Evolutionary conservation across 2,113 vertebrate species (phyloP), one percentile per base, ranked within the genome.

Genomic region (Regulus satrapa): DNA sequence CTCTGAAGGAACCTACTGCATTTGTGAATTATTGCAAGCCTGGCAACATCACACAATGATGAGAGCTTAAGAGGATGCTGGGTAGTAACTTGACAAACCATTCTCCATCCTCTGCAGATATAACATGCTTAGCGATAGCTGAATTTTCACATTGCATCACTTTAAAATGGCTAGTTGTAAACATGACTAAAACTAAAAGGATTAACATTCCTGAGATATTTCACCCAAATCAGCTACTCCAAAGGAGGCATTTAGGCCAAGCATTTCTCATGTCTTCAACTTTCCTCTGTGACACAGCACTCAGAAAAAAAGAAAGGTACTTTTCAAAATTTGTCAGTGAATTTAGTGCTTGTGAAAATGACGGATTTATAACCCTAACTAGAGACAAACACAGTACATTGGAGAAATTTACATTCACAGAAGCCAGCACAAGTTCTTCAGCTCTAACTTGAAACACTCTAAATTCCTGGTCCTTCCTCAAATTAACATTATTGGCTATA

Each of bases 151-250:
- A 52, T 89, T 77, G 48, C 54, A 83, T 38, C 72, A 56, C 85
- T 96, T 92, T 81, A 88, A 96, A 92, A 80, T 19, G 29, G 18
- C 36, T 72, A 32, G 82, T 64, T 88, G 82, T 92, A 96, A 96
- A 96, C 85, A 92, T 9, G 40, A 78, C 88, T 94, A 77, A 93
- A 96, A 93, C 75, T 74, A 84, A 95, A 95, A 90, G 94, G 96
- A 96, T 95, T 95, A 96, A 96, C 91, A 96, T 94, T 96, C 96
- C 76, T 96, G 34, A 84, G 90, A 92, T 93, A 88, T 61, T 94
- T 95, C 61, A 75, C 52, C 56, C 75, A 92, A 96, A 95, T 68
- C 88, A 83, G 14, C 67, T 85, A 52, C 78, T 92, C 88, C 61
- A 93, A 88, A 81, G 72, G 36, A 86, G 79, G 52, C 12, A 55